These are phyloP conservation scores for Penaeus indicus DNA, from an alignment of 1,140 invertebrate species.

Conservation along the genomic window DNA sequence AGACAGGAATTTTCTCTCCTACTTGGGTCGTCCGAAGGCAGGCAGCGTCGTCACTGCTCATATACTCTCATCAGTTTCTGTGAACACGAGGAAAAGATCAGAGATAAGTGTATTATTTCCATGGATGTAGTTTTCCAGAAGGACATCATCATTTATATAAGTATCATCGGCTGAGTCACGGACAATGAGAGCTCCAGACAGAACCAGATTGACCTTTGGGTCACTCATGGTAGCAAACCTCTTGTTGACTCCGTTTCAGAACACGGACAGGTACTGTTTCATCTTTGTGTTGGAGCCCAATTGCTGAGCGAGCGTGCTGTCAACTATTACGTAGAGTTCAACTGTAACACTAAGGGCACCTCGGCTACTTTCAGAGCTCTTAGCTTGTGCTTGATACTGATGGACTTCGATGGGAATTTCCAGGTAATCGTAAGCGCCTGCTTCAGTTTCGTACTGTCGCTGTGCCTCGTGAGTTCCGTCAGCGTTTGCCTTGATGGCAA, in stretches of 20 bases:
- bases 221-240: slow-evolving; percentile 63
- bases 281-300: slow-evolving; percentile 54
- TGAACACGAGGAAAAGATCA: too few relatives aligned
- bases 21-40: too few relatives aligned
- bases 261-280: slow-evolving; percentile 61
- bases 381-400: not conserved
- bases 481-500: not conserved
- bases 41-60: too few relatives aligned
- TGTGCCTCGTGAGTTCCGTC: slow-evolving; percentile 40
- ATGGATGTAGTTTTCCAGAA: too few relatives aligned
- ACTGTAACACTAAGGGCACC: slow-evolving; percentile 32
- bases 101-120: too few relatives aligned
- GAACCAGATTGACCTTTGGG: slow-evolving; percentile 33
- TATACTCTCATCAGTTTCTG: too few relatives aligned
- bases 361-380: not conserved
- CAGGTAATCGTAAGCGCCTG: slow-evolving; percentile 14
- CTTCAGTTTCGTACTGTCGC: not conserved
- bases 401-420: not conserved
- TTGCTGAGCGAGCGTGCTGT: slow-evolving; percentile 52
- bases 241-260: slow-evolving; percentile 66
- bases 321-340: slow-evolving; percentile 66
- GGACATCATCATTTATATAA: too few relatives aligned
- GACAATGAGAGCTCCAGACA: not conserved
- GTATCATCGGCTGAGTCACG: too few relatives aligned
- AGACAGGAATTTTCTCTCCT: too few relatives aligned